Evolutionary conservation across 2,113 vertebrate species (phyloP).

Genomic region (Hymenochirus boettgeri): DNA sequence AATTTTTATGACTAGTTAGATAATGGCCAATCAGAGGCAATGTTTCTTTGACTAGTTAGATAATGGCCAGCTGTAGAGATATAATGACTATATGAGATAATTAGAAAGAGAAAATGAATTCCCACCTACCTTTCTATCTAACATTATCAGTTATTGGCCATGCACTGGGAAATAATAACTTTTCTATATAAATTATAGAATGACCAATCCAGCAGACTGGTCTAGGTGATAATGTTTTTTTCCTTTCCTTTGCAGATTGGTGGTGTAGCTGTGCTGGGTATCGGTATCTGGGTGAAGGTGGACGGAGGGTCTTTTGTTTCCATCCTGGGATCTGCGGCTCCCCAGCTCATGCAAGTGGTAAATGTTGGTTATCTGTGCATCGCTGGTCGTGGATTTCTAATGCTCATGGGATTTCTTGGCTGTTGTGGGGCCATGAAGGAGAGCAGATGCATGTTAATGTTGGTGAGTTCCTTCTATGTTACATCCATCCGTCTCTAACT

Average conservation of each 20-base stretch:
- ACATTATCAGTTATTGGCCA: too few relatives aligned
- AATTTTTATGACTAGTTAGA: too few relatives aligned
- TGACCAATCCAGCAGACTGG: too few relatives aligned
- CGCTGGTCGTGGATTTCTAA: slow-evolving; percentile 58
- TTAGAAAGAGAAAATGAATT: background rate
- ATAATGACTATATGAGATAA: too few relatives aligned
- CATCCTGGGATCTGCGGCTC: slow-evolving; percentile 48
- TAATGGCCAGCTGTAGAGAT: too few relatives aligned
- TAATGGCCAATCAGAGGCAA: too few relatives aligned
- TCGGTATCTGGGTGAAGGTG: slow-evolving; percentile 77
- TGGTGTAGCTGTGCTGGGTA: slow-evolving; percentile 61
- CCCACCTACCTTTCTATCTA: background rate
- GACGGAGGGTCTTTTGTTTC: slow-evolving; percentile 61
- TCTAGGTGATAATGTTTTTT: background rate
- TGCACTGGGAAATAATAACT: too few relatives aligned
- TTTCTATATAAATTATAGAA: too few relatives aligned
- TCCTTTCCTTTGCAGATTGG: slow-evolving; percentile 56
- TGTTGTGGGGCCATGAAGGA: slow-evolving; percentile 69
- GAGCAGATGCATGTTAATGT: slow-evolving; percentile 66
- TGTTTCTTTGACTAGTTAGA: too few relatives aligned
- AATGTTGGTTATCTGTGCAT: slow-evolving; percentile 73
- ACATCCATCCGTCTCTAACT: too few relatives aligned
- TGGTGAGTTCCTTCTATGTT: slow-evolving; percentile 55
- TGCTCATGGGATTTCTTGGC: slow-evolving; percentile 71
- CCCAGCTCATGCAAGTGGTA: slow-evolving; percentile 58